Conservation (phyloP, 2,113 vertebrate genomes). For the Melanostigma gelatinosum region DNA sequence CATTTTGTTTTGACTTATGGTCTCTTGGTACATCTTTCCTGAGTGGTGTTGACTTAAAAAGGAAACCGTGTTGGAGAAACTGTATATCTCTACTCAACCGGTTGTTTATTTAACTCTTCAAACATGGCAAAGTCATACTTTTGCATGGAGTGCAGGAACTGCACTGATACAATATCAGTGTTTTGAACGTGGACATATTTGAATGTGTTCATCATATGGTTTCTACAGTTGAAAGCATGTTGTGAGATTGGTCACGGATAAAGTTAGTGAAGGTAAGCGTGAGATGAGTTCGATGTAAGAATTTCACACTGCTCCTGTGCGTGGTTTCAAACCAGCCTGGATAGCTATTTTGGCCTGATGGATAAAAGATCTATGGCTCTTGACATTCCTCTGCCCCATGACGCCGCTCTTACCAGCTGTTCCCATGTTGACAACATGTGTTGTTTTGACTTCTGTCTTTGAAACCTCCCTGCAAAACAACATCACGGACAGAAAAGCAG, state of each 20-base stretch:
- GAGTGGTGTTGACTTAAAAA: conserved; percentile 76
- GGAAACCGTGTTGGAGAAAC: conserved; percentile 51
- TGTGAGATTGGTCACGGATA: background rate
- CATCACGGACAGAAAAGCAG: conserved; percentile 43
- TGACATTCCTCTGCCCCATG: conserved; percentile 65
- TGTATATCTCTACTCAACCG: conserved; percentile 41
- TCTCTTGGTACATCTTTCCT: conserved; percentile 56
- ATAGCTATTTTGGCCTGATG: conserved; percentile 31
- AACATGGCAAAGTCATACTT: conserved; percentile 45
- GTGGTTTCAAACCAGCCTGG: conserved; percentile 14
- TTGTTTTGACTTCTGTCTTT: conserved; percentile 74
- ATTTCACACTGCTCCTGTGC: conserved; percentile 27
- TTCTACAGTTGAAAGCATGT: background rate
- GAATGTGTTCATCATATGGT: background rate
- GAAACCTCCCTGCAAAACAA: conserved; percentile 66
- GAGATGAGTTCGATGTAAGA: background rate
- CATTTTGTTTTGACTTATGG: conserved; percentile 62
- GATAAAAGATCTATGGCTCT: conserved; percentile 67
- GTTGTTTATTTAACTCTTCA: conserved; percentile 67
- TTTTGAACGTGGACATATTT: background rate
- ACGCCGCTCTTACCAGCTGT: conserved; percentile 69
- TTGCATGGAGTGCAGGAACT: conserved; percentile 16
- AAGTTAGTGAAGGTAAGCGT: background rate
- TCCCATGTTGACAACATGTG: conserved; percentile 66
- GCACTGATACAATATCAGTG: background rate